Evolutionary conservation across 2,797 vertebrate genomes (phyloP), one percentile per base, ranked within the genome.

Genomic region (Syngnathus acus): DNA sequence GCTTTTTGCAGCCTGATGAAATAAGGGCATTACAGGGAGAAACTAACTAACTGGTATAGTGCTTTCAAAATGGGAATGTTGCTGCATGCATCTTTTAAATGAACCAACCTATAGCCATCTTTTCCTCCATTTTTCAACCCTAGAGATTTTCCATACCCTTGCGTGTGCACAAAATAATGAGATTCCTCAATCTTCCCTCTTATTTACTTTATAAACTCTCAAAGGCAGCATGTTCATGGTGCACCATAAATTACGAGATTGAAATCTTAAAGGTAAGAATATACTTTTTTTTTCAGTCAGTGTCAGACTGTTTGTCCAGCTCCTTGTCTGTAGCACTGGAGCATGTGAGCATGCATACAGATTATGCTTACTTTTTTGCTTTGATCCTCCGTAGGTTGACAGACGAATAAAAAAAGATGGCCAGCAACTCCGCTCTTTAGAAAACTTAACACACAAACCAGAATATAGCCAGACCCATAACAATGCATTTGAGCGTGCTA

Each of bases 261-360:
- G 45, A 81, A 76, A 81, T 85, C 70, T 84, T 78, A 75, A 79
- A 82, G 78, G 70, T 73, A 71, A 68, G 61, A 72, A 70, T 68
- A 73, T 65, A 72, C 70, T 10, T n/a, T 87, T 76, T 78, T 85
- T 83, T 77, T 64, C 1, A 21, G 62, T 53, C 65, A 51, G 61
- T 5, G 80, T 67, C 75, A 71, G 80, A 74, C 69, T 87, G 82
- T 88, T 86, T 89, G 86, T 82, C 81, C 82, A 78, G 72, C 70
- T 66, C 73, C 66, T 62, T 58, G 66, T 62, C 57, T 64, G 64
- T 79, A 82, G 73, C 72, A 62, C 65, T 62, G 75, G 82, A 50
- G 72, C 76, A 77, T 86, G 84, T 89, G 91, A 85, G 88, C 65
- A 69, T 84, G 89, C 90, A 91, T 90, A 89, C 82, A 87, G 82